Percentiles rank a stretch among this genome's conserved stretches.
Evolutionary conservation across 2,888 invertebrate species (phyloP).

Genomic region (Eupeodes latifasciatus): DNA sequence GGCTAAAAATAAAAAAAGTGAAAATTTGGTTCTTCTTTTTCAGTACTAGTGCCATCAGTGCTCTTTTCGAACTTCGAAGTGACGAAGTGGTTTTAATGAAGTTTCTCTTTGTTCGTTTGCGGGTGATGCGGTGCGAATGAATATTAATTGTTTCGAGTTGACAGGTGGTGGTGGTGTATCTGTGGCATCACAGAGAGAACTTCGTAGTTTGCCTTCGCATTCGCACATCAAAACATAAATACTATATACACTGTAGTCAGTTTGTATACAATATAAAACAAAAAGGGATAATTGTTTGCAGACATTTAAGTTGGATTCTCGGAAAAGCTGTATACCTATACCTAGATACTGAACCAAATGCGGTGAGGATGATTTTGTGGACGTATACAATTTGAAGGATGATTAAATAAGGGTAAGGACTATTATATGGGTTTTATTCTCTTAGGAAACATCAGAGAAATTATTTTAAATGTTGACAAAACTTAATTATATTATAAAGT

Average conservation of each 20-base stretch:
- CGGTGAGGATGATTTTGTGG: slow-evolving; percentile 46
- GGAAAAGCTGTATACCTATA: slow-evolving; percentile 18
- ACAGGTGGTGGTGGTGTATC: slow-evolving; percentile 36
- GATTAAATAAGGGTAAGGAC: slow-evolving; percentile 61
- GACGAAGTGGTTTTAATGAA: slow-evolving; percentile 61
- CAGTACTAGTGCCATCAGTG: not conserved
- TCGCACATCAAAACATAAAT: slow-evolving; percentile 21
- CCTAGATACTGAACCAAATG: not conserved
- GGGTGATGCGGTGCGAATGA: slow-evolving; percentile 56
- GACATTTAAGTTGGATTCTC: slow-evolving; percentile 62
- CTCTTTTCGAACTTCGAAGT: not conserved
- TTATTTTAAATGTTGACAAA: slow-evolving; percentile 42
- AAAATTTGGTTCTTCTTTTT: slow-evolving; percentile 49
- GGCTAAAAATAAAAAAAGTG: slow-evolving; percentile 32
- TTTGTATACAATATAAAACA: slow-evolving; percentile 1
- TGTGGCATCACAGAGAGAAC: not conserved
- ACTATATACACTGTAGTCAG: not conserved
- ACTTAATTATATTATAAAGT: slow-evolving; percentile 6
- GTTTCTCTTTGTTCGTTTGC: slow-evolving; percentile 20
- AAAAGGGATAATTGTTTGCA: slow-evolving; percentile 72
- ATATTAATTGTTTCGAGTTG: slow-evolving; percentile 66
- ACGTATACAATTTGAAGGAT: slow-evolving; percentile 52
- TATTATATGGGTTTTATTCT: not conserved
- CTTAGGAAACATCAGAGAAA: slow-evolving; percentile 8
- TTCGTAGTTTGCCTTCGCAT: not conserved